phyloP scores from a whole-genome alignment of 2,797 vertebrate genomes.

The Prunella strophiata region DNA sequence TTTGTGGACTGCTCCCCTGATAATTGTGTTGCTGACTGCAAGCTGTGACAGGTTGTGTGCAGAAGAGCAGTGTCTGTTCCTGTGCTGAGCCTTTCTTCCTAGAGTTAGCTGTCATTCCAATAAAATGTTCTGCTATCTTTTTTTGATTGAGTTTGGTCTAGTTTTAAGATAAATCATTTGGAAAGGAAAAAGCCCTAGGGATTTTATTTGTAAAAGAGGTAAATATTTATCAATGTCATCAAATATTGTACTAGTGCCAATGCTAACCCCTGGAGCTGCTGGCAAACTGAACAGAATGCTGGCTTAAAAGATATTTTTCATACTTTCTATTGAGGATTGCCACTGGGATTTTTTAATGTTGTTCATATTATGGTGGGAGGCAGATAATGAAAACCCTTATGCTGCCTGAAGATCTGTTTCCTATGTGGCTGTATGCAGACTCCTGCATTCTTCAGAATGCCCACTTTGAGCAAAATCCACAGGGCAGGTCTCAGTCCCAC shows the following conservation, averaged over 20 bases:
- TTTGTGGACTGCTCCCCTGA: neutral
- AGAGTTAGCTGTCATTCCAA: neutral
- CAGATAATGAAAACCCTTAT: neutral
- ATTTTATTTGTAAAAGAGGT: neutral
- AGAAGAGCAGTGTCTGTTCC: neutral
- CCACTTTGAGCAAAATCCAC: neutral
- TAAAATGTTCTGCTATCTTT: neutral
- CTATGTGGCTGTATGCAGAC: neutral
- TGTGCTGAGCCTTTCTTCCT: neutral
- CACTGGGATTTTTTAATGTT: neutral
- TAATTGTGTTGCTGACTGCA: neutral
- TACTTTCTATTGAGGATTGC: neutral
- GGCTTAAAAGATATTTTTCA: neutral
- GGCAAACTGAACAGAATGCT: neutral
- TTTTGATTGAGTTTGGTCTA: neutral
- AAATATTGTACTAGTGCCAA: neutral
- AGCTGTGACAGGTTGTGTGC: accelerated
- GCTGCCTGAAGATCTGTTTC: neutral
- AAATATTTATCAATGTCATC: neutral
- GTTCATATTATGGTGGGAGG: neutral
- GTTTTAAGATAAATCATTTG: neutral
- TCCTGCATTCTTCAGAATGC: neutral
- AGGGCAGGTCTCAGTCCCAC: neutral
- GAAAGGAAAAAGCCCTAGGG: neutral
- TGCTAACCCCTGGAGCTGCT: neutral